Evolutionary conservation across 1,140 invertebrate genomes (phyloP).

Genomic region (Drosophila arawakana): DNA sequence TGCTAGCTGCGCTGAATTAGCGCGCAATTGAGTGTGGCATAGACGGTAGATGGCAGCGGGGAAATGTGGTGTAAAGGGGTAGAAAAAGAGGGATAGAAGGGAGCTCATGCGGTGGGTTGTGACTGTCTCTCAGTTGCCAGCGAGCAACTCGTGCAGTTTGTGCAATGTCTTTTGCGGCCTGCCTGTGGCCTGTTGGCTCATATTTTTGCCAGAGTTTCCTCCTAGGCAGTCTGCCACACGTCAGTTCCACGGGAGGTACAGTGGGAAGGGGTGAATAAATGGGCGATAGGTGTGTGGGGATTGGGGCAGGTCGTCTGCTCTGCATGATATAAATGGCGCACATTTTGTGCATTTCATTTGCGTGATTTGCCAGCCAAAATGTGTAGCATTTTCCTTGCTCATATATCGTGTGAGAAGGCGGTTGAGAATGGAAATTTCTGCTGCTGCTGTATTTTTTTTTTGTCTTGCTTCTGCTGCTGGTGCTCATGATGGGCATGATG

Average conservation of each 20-base stretch:
- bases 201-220: slow-evolving; percentile 63
- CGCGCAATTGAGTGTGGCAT: slow-evolving; percentile 77
- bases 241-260: slow-evolving; percentile 8
- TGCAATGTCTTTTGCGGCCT: slow-evolving; percentile 60
- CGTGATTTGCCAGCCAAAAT: slow-evolving; percentile 79
- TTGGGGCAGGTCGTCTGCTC: slow-evolving; percentile 31
- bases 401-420: slow-evolving; percentile 28
- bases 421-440: slow-evolving; percentile 14
- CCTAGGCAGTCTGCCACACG: slow-evolving; percentile 60
- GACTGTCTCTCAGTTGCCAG: slow-evolving; percentile 24
- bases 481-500: slow-evolving; percentile 56
- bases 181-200: slow-evolving; percentile 67
- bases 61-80: not conserved
- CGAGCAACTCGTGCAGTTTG: slow-evolving; percentile 41
- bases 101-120: not conserved
- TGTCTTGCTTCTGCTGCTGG: slow-evolving; percentile 27
- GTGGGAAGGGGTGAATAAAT: not conserved
- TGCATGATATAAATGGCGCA: slow-evolving; percentile 78
- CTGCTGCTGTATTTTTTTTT: slow-evolving; percentile 16
- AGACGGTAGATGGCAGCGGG: slow-evolving; percentile 2
- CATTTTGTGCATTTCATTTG: slow-evolving; percentile 83
- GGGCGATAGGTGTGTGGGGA: not conserved
- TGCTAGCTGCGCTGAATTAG: slow-evolving; percentile 81
- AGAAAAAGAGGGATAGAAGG: not conserved
- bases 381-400: slow-evolving; percentile 64